Conservation (phyloP, 2,888 invertebrate genomes). For the Atethmia centrago region DNA sequence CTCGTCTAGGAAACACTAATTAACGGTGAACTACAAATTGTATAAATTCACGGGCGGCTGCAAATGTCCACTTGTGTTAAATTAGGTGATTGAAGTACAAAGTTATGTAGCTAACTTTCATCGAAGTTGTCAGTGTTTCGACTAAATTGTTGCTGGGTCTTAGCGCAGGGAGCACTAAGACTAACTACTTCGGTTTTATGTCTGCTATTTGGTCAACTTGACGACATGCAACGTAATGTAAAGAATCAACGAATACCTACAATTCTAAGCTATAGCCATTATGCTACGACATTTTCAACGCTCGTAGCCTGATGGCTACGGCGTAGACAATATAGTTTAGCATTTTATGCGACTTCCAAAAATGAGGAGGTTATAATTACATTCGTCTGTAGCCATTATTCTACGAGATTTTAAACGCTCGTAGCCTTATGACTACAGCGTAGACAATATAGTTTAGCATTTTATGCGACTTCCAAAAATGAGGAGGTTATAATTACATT, state of each 20-base stretch:
- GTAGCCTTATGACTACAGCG: not conserved
- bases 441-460: not conserved
- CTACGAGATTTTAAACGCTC: not conserved
- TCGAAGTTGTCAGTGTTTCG: constrained; percentile 7
- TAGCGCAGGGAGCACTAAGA: too few relatives aligned
- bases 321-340: not conserved
- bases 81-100: constrained; percentile 49
- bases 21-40: constrained; percentile 62
- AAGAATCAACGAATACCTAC: not conserved
- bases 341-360: too few relatives aligned
- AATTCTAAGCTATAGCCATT: not conserved
- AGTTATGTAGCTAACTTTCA: constrained; percentile 32
- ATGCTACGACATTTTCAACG: not conserved
- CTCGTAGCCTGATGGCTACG: not conserved
- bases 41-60: constrained; percentile 48
- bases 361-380: too few relatives aligned
- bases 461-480: too few relatives aligned
- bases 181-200: not conserved
- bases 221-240: too few relatives aligned
- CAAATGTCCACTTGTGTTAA: constrained; percentile 55
- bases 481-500: too few relatives aligned
- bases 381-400: not conserved
- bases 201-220: not conserved
- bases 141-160: not conserved
- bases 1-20: constrained; percentile 62